Percentiles rank a stretch among this genome's conserved stretches.
Conservation (phyloP, 2,888 invertebrate species). For the Yponomeuta evonymella region DNA sequence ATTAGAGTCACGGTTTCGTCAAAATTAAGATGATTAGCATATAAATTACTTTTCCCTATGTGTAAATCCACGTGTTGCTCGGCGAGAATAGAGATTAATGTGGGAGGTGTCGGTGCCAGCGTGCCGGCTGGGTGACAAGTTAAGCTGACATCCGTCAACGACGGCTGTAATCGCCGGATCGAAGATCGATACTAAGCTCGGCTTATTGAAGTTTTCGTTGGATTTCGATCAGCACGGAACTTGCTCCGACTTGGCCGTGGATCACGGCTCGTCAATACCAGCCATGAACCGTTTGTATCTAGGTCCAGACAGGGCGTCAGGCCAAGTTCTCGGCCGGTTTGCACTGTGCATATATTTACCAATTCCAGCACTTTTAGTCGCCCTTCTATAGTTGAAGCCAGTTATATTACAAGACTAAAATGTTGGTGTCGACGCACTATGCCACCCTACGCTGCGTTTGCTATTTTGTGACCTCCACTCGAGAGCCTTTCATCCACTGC, state of each 20-base stretch:
- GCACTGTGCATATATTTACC: too few species aligned
- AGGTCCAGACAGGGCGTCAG: conserved; percentile 18
- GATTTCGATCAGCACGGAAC: conserved; percentile 48
- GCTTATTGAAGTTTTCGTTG: conserved; percentile 69
- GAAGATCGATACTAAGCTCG: conserved; percentile 70
- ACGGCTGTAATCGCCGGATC: conserved; percentile 67
- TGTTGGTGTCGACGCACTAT: too few species aligned
- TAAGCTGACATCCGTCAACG: conserved; percentile 76
- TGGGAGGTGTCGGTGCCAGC: conserved; percentile 60
- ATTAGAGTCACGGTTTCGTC: conserved; percentile 68
- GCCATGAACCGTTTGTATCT: conserved; percentile 47
- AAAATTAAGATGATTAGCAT: conserved; percentile 71
- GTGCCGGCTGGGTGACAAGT: conserved; percentile 54
- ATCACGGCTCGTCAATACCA: conserved; percentile 41
- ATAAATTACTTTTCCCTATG: conserved; percentile 72
- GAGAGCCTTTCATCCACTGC: too few species aligned
- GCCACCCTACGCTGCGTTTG: too few species aligned
- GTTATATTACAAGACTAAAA: too few species aligned
- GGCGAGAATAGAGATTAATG: conserved; percentile 69
- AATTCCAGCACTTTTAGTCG: too few species aligned
- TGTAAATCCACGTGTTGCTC: conserved; percentile 73
- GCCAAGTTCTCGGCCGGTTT: too few species aligned
- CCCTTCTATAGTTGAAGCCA: too few species aligned
- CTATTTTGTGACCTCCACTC: too few species aligned
- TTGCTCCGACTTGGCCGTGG: conserved; percentile 45